Base-by-base conservation (phyloP, 2,113 vertebrate species). In the Calyptomena viridis region DNA sequence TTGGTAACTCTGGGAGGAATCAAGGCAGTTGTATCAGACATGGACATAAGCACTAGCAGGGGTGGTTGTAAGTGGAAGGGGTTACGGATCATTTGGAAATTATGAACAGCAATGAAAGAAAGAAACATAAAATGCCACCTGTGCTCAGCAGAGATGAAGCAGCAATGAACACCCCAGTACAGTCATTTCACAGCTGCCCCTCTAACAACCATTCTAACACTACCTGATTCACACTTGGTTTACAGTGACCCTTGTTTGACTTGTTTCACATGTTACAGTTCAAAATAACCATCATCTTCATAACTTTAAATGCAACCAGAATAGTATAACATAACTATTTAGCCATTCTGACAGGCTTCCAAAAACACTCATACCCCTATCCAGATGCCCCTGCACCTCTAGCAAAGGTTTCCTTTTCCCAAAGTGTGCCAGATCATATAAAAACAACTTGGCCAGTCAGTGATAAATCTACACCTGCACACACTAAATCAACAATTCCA, bases 281-380 rank as follows among this genome's bases (percentile, higher is more conserved):
- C 5, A 66, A 83, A 78, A 6, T 11, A 78, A 67, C 0, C 0
- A 59, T 4, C 7, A 60, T 2, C 8, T 19, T 55, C 1, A 0
- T 25, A 46, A 58, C 14, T 49, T 1, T 11, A 50, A 67, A 11
- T 12, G 15, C 39, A 89, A 24, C 8, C 17, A n/a, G 22, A 56
- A 46, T 0, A 73, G 13, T 2, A 15, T 5, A 28, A 31, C 2
- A 3, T 11, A 74, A 62, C 30, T 63, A 17, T 9, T 59, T 3
- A 50, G 37, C 31, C n/a, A 25, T 18, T 68, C 49, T 56, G 47
- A 14, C 15, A n/a, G 15, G 11, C 58, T 37, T 80, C 28, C 31
- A 88, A 62, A 73, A 76, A 8, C 0, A 46, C n/a, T 5, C 12
- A 7, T 11, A 40, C 8, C 42, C 52, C 19, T 47, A 22, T 4